Base-by-base conservation (phyloP, 1,140 invertebrate species). In the Drosophila ficusphila region DNA sequence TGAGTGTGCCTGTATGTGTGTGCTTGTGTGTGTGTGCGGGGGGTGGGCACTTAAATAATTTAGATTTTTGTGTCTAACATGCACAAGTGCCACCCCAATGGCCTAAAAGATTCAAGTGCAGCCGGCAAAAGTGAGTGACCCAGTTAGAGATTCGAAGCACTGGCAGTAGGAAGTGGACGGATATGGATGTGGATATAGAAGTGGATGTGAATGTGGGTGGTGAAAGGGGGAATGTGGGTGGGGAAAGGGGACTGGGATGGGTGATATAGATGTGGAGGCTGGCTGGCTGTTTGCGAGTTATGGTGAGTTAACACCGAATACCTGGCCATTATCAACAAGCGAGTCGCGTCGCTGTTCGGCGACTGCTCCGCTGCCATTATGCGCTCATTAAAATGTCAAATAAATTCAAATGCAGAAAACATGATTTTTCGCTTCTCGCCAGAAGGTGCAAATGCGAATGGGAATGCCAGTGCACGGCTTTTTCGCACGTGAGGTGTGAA, bases 1-100 rank as follows among this genome's bases (percentile, higher is more conserved):
- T 34, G 27, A 36, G 47, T 23, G 29, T 54, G 39, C 21, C 39
- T 36, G 44, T 60, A 38, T 34, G 36, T 23, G 27, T 51, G 38
- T 19, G 18, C 29, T 21, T 33, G 47, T 23, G 29, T 54, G 39
- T 18, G 38, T 36, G 44, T 41, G 49, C 52, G 38, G 14, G 6
- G 25, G 72, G 62, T 52, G 56, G 79, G 73, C 77, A 86, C 82
- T 86, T 86, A 86, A 86, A 86, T 86, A 88, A 88, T 88, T 88
- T 88, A 88, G 74, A 88, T 88, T 88, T 88, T 88, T 88, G 82
- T 88, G 82, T 88, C 82, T 88, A 88, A 88, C 82, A 88, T 88
- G 83, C 82, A 88, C 77, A 88, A 88, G 77, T 88, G 69, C 82
- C 73, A 71, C 77, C 69, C 64, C 68, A 88, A 65, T 75, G 82